These are phyloP conservation scores for Poecilia gillii DNA, from an alignment of 2,797 vertebrate genomes.

Conservation along the genomic window DNA sequence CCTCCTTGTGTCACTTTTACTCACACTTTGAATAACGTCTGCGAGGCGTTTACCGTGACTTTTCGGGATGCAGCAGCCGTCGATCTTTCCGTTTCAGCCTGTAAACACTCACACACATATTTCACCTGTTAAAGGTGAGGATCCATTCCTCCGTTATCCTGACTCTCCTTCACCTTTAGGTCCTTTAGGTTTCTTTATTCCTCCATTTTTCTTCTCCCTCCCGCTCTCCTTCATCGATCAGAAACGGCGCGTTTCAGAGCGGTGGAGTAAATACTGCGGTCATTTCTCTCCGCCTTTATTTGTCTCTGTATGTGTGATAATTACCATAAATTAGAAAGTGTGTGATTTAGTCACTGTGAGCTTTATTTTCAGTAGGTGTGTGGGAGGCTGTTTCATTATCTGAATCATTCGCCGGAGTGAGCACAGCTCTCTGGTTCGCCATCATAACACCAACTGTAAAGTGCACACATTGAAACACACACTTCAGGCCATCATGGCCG, in stretches of 20 bases:
- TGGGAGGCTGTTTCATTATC: slow-evolving; percentile 55
- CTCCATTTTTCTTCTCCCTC: slow-evolving; percentile 2
- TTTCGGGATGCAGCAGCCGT: slow-evolving; percentile 21
- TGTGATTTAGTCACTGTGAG: slow-evolving; percentile 25
- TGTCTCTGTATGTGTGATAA: slow-evolving; percentile 2
- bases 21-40: neutral
- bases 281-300: slow-evolving; percentile 2
- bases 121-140: slow-evolving; percentile 1
- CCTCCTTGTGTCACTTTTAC: neutral
- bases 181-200: neutral
- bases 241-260: neutral
- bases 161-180: slow-evolving; percentile 22
- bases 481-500: slow-evolving; percentile 1
- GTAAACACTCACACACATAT: slow-evolving; percentile 21
- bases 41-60: slow-evolving; percentile 32
- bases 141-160: slow-evolving; percentile 9
- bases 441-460: slow-evolving; percentile 3
- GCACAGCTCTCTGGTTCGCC: slow-evolving; percentile 31
- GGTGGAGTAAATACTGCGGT: slow-evolving; percentile 25
- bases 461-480: slow-evolving; percentile 10
- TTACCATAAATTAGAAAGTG: slow-evolving; percentile 6
- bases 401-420: slow-evolving; percentile 56
- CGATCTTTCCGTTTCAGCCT: slow-evolving; percentile 15
- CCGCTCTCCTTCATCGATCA: slow-evolving; percentile 26
- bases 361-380: slow-evolving; percentile 18